These are phyloP conservation scores for Tautogolabrus adspersus DNA, from an alignment of 2,113 vertebrate genomes.

Conservation along the genomic window DNA sequence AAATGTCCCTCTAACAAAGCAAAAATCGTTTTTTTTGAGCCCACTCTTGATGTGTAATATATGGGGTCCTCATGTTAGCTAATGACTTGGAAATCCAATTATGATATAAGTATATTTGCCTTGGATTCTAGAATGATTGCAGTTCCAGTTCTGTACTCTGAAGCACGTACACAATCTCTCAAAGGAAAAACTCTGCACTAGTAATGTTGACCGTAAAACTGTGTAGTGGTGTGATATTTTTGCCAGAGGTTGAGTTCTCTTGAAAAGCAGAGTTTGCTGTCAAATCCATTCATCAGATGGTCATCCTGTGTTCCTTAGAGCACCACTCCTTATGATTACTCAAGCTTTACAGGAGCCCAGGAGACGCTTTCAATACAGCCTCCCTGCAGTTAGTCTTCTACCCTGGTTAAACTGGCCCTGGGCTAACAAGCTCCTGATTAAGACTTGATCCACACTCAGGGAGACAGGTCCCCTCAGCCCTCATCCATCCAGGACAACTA, in stretches of 20 bases:
- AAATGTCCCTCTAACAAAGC: no score
- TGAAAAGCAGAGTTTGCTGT: slow-evolving; percentile 15
- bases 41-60: no score
- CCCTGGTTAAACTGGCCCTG: slow-evolving; percentile 32
- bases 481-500: slow-evolving; percentile 38
- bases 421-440: slow-evolving; percentile 77
- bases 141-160: background rate
- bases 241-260: background rate
- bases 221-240: background rate
- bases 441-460: slow-evolving; percentile 62
- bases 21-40: no score
- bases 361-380: slow-evolving; percentile 4
- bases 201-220: background rate
- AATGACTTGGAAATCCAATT: no score
- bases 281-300: background rate
- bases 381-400: slow-evolving; percentile 36
- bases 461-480: slow-evolving; percentile 67
- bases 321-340: slow-evolving; percentile 22
- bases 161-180: background rate
- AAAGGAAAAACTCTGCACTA: background rate
- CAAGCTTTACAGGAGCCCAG: slow-evolving; percentile 4
- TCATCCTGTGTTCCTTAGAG: background rate
- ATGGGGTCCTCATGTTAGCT: no score
- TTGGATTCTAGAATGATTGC: background rate
- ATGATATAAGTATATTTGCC: background rate